A percentile compares a stretch with the other conserved stretches of the same genome.
Evolutionary conservation across 2,113 vertebrate species (phyloP).

Genomic region (Syngnathoides biaculeatus): DNA sequence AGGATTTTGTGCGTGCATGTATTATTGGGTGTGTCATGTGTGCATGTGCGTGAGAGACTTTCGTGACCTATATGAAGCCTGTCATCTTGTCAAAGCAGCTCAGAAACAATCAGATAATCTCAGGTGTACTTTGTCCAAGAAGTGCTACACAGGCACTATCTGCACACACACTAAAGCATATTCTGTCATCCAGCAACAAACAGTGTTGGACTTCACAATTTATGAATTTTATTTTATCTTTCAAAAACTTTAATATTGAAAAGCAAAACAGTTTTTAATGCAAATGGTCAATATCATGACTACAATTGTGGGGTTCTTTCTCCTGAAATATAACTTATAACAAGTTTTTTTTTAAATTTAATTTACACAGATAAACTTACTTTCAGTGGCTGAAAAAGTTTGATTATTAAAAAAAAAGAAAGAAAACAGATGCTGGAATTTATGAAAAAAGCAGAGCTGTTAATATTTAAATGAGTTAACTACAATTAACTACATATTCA

Average conservation of each 20-base stretch:
- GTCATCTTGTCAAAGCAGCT: conserved; percentile 57
- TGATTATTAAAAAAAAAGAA: not conserved
- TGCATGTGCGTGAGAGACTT: conserved; percentile 1
- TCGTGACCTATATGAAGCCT: conserved; percentile 56
- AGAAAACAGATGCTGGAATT: not conserved
- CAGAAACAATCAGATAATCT: conserved; percentile 74
- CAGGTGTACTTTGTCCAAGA: conserved; percentile 60
- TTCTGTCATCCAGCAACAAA: conserved; percentile 7
- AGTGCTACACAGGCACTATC: conserved; percentile 64
- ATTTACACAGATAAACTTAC: not conserved
- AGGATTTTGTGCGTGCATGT: conserved; percentile 43
- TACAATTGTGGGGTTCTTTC: conserved; percentile 32
- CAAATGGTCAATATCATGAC: conserved; percentile 21
- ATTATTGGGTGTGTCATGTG: not conserved
- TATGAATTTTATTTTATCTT: conserved; percentile 5
- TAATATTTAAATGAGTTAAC: not conserved
- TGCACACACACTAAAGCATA: conserved; percentile 16
- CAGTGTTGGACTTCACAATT: not conserved
- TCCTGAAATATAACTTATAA: conserved; percentile 52
- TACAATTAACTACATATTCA: too few species aligned
- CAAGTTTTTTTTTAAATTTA: conserved; percentile 35
- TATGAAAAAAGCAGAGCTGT: not conserved
- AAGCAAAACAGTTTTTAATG: conserved; percentile 21
- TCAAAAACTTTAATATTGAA: not conserved
- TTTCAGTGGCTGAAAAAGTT: not conserved